These are phyloP conservation scores for Onychomys torridus DNA, from an alignment of 2,797 vertebrate species.

Conservation along the genomic window DNA sequence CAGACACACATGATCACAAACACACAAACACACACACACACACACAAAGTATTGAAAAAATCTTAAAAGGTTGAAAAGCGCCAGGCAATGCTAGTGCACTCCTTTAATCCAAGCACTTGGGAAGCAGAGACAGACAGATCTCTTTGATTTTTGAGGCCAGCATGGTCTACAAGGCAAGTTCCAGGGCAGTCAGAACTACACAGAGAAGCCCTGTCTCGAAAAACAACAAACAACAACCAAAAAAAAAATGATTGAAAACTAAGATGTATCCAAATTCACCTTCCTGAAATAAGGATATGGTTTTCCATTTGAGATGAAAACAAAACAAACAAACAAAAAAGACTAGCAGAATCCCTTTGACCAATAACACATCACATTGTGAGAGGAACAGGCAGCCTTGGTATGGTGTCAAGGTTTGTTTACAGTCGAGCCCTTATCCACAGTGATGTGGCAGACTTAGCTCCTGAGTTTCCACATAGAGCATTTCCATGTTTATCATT, in stretches of 20 bases:
- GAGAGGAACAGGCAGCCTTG: neutral
- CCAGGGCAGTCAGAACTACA: neutral
- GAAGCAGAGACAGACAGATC: neutral
- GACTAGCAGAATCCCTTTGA: neutral
- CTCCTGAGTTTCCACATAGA: too few species aligned
- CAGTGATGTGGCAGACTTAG: neutral
- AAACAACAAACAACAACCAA: too few species aligned
- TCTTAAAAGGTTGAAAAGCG: neutral
- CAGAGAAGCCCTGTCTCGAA: neutral
- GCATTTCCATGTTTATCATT: neutral
- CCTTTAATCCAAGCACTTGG: neutral
- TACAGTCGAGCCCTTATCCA: neutral
- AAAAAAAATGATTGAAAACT: neutral
- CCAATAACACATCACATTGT: neutral
- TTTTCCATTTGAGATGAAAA: neutral
- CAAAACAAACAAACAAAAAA: neutral
- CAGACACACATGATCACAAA: too few species aligned
- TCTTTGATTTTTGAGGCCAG: neutral
- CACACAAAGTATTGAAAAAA: neutral
- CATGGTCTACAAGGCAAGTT: neutral
- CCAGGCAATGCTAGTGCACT: neutral
- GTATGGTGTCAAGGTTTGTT: neutral
- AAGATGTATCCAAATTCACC: slow-evolving; percentile 12
- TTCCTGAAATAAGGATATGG: neutral
- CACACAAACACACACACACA: too few species aligned